Base-by-base conservation (phyloP, 2,797 vertebrate genomes). In the Apodemus agrarius region DNA sequence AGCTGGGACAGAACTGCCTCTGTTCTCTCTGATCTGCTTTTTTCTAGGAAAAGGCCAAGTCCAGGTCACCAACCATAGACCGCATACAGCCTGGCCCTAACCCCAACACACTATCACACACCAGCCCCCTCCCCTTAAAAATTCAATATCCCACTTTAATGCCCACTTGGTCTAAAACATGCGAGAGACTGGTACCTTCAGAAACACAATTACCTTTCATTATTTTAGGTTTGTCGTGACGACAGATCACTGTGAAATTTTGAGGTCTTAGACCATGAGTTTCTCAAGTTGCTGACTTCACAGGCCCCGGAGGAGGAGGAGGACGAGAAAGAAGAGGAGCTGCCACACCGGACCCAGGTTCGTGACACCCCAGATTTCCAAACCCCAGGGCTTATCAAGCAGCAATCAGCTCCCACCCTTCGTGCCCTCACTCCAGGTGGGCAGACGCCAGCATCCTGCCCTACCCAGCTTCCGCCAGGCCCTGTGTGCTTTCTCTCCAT, bases 181-280 rank as follows among this genome's bases (percentile, higher is more conserved):
- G 80, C 52, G 72, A 87, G n/a, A 91, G 40, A 59, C 57, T 59
- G 63, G 31, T 22, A 63, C 79, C 76, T 83, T 89, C 83, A 65
- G 67, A 76, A 19, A 76, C 69, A 57, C 57, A 76, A 61, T 74
- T 94, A 11, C 65, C 87, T 94, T 87, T 94, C 31, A 84, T 85
- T 85, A 72, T 84, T 78, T 81, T 65, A 82, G 57, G 8, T 92
- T 80, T 65, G 29, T 21, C 17, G 8, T 89, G 43, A 94, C 72
- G 83, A 90, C 83, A 43, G 91, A 84, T 46, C 52, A 43, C 84
- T 84, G 43, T 61, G 75, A 96, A 72, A 97, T 93, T 54, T 65
- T 81, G 34, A 87, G 10, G 43, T 93, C 61, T 92, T 92, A 79
- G 69, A 85, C 54, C 31, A 83, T 29, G n/a, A 90, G 67, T 89